Conservation (phyloP, 2,797 vertebrate genomes). For the Argyrosomus regius region DNA sequence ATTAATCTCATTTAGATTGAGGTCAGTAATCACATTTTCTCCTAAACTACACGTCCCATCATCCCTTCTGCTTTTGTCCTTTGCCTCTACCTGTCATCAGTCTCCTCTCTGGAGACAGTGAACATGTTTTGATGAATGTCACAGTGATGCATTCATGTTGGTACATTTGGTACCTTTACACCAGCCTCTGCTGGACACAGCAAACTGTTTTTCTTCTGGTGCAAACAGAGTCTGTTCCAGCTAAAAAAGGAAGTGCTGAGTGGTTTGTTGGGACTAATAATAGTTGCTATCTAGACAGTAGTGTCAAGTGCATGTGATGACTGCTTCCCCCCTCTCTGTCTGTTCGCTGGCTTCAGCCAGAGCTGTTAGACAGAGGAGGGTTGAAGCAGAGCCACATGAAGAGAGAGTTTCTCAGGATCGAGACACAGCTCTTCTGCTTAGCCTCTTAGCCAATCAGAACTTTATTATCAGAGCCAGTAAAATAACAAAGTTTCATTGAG, state of each 20-base stretch:
- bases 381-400: background rate
- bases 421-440: background rate
- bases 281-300: slow-evolving; percentile 62
- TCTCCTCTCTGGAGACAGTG: background rate
- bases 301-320: slow-evolving; percentile 67
- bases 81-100: background rate
- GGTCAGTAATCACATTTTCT: background rate
- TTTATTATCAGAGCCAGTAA: background rate
- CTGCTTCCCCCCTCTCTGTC: slow-evolving; percentile 45
- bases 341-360: background rate
- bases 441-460: background rate
- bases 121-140: background rate
- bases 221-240: slow-evolving; percentile 19
- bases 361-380: background rate
- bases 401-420: background rate
- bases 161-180: too few relatives aligned
- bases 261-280: slow-evolving; percentile 64
- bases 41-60: background rate
- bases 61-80: background rate
- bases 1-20: background rate
- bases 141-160: too few relatives aligned
- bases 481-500: background rate
- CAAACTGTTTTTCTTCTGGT: background rate
- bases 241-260: slow-evolving; percentile 55
- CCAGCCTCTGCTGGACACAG: background rate